Evolutionary conservation across 1,140 invertebrate genomes (phyloP).

Genomic region (Philopotamus ludificatus): DNA sequence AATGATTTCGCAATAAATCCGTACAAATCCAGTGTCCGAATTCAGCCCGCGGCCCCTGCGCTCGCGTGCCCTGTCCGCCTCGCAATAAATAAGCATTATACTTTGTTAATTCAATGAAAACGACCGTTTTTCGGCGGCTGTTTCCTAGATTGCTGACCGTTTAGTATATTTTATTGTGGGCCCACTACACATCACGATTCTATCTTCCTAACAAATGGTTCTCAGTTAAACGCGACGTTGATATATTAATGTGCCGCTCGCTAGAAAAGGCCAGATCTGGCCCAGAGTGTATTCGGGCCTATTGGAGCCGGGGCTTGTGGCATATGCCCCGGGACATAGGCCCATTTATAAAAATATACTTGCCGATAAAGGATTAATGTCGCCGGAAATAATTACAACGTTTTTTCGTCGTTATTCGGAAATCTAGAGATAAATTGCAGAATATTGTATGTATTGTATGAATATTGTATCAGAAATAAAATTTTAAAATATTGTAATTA

Average conservation of each 20-base stretch:
- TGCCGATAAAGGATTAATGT: no score
- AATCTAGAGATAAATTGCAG: no score
- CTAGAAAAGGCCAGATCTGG: conserved; percentile 12
- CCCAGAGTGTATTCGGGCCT: conserved; percentile 14
- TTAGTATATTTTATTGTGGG: conserved; percentile 37
- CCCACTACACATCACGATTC: conserved; percentile 26
- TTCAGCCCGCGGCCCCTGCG: neutral
- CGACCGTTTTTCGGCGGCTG: conserved; percentile 39
- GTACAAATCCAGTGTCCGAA: neutral
- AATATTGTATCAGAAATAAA: no score
- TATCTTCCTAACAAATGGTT: conserved; percentile 39
- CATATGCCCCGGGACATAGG: neutral
- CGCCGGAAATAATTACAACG: no score
- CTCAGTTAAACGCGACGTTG: conserved; percentile 39
- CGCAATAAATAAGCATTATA: conserved; percentile 42
- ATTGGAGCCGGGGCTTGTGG: neutral
- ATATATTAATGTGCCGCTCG: conserved; percentile 32
- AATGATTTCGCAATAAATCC: conserved; percentile 2
- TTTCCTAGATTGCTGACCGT: conserved; percentile 41
- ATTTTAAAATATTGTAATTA: no score
- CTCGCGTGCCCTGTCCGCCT: conserved; percentile 34
- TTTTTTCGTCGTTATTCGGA: no score
- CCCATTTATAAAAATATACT: neutral
- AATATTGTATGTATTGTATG: no score
- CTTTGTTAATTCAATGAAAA: conserved; percentile 42